Evolutionary conservation across 1,140 invertebrate species (phyloP).

Genomic region (Bombus sibiricus): DNA sequence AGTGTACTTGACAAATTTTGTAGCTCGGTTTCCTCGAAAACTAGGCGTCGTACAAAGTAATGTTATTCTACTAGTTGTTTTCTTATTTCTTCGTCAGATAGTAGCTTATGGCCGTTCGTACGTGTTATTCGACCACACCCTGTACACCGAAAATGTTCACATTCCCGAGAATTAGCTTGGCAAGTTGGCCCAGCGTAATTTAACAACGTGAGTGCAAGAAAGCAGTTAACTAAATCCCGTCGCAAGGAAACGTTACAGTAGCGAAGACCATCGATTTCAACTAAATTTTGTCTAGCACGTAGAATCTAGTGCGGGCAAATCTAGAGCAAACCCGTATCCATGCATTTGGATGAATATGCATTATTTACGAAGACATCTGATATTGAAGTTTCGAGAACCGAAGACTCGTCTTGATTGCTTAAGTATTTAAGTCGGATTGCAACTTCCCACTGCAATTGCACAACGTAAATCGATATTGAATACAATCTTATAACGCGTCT

Average conservation of each 20-base stretch:
- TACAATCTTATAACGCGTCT: neutral
- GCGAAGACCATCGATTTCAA: conserved; percentile 24
- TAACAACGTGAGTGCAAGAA: neutral
- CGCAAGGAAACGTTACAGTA: conserved; percentile 5
- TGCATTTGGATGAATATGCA: neutral
- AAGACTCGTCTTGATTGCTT: conserved; percentile 7
- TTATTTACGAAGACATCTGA: conserved; percentile 12
- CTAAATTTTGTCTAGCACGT: conserved; percentile 31
- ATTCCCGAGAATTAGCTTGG: neutral
- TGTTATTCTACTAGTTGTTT: no score
- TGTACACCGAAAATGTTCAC: neutral
- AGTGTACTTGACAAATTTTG: no score
- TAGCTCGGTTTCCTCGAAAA: no score
- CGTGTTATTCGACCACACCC: no score
- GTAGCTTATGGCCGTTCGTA: no score
- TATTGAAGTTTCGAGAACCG: conserved; percentile 18
- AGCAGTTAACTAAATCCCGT: conserved; percentile 7
- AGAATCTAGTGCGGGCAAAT: conserved; percentile 14
- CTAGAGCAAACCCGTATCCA: neutral
- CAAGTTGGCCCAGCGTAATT: neutral
- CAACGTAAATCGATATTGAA: neutral
- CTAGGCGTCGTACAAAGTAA: no score
- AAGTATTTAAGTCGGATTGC: conserved; percentile 1
- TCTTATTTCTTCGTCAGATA: no score
- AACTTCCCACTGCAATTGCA: neutral